Evolutionary conservation across 1,140 invertebrate species (phyloP), one percentile per base, ranked within the genome.

Genomic region (Agrypnia vestita): DNA sequence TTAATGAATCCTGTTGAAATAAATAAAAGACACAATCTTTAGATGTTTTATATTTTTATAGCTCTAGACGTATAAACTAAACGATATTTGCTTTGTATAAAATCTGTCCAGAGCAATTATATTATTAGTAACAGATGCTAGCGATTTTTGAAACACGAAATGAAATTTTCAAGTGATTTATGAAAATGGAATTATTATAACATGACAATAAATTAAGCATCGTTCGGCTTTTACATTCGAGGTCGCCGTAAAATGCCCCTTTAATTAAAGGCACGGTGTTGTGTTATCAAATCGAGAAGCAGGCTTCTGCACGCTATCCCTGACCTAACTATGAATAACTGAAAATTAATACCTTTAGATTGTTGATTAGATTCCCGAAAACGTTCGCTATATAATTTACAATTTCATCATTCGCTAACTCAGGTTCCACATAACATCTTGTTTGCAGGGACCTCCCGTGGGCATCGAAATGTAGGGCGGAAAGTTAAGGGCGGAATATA

Each of bases 111-210:
- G 35, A n/a, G 61, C 3, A 43, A 64, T 46, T 47, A n/a, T 19
- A 46, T 47, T 12, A 46, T 47, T 12, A 12, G 64, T 15, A 69
- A 69, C 64, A 69, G 64, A 7, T 69, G 64, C 21, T 47, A 47
- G 15, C 44, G 64, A 69, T 69, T 46, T 21, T 44, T n/a, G 44
- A 47, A 69, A 13, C 44, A 21, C 43, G 13, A 69, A 67, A 69
- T 69, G 35, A 69, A 69, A 46, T n/a, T 69, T 64, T 43, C 19
- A 7, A 46, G 46, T 69, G 64, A 69, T 47, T 69, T 69, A 69
- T 69, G 64, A 1, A 69, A 69, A 69, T 21, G 44, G n/a, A 46
- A 44, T 69, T 15, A 69, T 51, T 51, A 51, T 51, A 35, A 35
- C 35, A 43, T 64, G 19, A 64, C 19, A 47, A 69, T 69, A 69